Base-by-base conservation (phyloP, 2,113 vertebrate genomes). In the Brienomyrus longianalis region DNA sequence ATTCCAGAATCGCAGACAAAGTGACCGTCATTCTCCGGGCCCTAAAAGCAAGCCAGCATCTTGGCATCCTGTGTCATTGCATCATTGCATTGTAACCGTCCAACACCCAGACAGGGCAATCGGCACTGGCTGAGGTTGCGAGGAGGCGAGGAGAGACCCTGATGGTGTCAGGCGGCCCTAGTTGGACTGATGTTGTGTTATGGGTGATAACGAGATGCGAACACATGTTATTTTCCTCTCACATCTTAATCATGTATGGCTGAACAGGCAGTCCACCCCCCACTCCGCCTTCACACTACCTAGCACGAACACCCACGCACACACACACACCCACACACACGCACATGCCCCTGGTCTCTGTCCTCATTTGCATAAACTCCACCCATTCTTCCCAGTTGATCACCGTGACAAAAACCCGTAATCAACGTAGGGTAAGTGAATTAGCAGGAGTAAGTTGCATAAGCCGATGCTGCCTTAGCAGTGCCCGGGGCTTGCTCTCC, bases 211-310 rank as follows among this genome's bases (percentile, higher is more conserved):
- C 48, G 50, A 54, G 88, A 89, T 52, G 70, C 70, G 47, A 89
- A 89, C 88, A 88, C 62, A 88, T 88, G 88, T 50, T 89, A 80
- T 80, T 52, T 89, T 39, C 50, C 50, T 86, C 27, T 86, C 50
- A 86, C 47, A 54, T 86, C 27, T 86, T 52, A 86, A 86, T 19
- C 31, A 51, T 35, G 50, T 52, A 86, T 86, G 47, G 31, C 27
- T 2, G 15, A 51, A 31, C 50, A 52, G 70, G 27, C 27, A 51
- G 27, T 43, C 17, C 39, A 66, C 21, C n/a, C 66, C 47, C 62
- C 31, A 15, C 4, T 1, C n/a, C 50, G 15, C 43, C 23, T 19
- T 35, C 39, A 21, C 43, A 19, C 45, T 62, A 74, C 9, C 23
- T n/a, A 66, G 23, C 59, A 66, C 15, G n/a, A 23, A 62, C 59